Evolutionary conservation across 2,113 vertebrate species (phyloP).

Genomic region (Tychaedon coryphoeus): DNA sequence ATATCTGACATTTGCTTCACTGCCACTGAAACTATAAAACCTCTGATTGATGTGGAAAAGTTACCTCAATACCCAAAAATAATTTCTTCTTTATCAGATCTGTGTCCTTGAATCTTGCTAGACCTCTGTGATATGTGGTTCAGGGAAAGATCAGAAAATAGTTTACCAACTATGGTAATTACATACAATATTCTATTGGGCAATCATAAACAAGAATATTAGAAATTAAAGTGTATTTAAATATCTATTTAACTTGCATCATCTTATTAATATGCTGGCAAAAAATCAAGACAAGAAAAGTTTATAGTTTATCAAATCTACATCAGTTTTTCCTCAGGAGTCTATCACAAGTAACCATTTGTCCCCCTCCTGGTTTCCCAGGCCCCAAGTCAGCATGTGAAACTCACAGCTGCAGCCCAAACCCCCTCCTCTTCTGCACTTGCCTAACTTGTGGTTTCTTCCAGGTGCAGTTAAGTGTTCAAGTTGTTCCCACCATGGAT

Average conservation of each 20-base stretch:
- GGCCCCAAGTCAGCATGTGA: neutral
- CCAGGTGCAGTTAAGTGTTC: neutral
- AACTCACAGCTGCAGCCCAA: neutral
- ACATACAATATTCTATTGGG: neutral
- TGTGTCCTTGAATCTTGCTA: neutral
- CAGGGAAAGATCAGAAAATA: neutral
- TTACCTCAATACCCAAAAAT: neutral
- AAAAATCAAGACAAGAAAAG: neutral
- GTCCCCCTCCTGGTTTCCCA: neutral
- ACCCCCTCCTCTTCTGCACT: neutral
- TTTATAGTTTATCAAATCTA: neutral
- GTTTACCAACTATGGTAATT: neutral
- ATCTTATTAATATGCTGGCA: neutral
- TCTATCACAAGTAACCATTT: neutral
- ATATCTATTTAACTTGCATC: neutral
- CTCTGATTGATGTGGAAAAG: neutral
- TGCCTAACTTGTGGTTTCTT: neutral
- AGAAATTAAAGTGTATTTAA: neutral
- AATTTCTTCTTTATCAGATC: neutral
- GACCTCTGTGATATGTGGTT: neutral
- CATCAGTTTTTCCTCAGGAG: neutral
- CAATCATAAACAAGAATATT: neutral
- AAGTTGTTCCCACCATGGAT: neutral
- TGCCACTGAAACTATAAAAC: neutral
- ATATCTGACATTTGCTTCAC: neutral